Percentiles rank a stretch among this genome's conserved stretches.
These are phyloP conservation scores for Sicus ferrugineus DNA, from an alignment of 2,888 invertebrate genomes.

Conservation along the genomic window DNA sequence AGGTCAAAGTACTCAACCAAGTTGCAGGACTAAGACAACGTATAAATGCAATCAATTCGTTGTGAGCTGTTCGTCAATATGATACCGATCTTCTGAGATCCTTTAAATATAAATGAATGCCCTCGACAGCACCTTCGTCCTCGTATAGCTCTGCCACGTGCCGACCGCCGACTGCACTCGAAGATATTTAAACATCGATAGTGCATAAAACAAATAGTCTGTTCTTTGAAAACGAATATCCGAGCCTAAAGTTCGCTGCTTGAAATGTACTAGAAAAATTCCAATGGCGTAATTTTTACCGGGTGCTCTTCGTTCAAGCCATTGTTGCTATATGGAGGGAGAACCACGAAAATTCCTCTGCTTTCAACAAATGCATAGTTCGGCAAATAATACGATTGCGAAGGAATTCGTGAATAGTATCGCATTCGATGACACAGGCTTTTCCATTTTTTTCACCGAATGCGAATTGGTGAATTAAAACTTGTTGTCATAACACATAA, in stretches of 20 bases:
- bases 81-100: conserved; percentile 44
- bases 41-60: conserved; percentile 47
- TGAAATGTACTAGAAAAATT: too few species aligned
- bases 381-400: conserved; percentile 19
- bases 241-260: too few species aligned
- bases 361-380: conserved; percentile 28
- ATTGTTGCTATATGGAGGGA: too few species aligned
- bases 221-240: too few species aligned
- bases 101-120: conserved; percentile 46
- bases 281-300: conserved; percentile 21
- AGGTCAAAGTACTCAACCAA: conserved; percentile 9
- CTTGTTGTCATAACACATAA: conserved; percentile 3
- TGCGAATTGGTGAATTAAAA: conserved; percentile 12
- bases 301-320: conserved; percentile 23
- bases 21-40: conserved; percentile 49
- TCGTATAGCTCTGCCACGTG: conserved; percentile 25
- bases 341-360: conserved; percentile 33
- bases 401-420: conserved; percentile 24
- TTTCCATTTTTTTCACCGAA: conserved; percentile 22
- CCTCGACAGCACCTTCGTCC: conserved; percentile 42
- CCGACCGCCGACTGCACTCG: conserved; percentile 27
- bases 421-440: conserved; percentile 12
- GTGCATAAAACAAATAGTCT: neutral
- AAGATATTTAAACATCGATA: conserved; percentile 22
- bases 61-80: conserved; percentile 44